These are phyloP conservation scores for Brachypodius melanocephalos DNA, from an alignment of 2,113 vertebrate species.

Conservation along the genomic window DNA sequence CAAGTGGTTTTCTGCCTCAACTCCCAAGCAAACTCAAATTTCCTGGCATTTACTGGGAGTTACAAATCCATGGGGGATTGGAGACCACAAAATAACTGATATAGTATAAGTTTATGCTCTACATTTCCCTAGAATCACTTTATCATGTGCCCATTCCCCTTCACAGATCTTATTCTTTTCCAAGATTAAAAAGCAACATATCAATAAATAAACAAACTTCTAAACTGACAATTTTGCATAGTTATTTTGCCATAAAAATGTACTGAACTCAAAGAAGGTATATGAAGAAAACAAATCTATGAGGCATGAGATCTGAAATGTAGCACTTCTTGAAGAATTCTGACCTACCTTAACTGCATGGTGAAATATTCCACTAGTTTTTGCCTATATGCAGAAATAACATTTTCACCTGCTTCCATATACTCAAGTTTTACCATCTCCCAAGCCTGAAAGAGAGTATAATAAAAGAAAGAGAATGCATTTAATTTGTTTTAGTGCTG, in stretches of 20 bases:
- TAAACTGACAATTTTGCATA: neutral
- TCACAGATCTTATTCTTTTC: neutral
- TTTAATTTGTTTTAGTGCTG: neutral
- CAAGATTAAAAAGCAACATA: neutral
- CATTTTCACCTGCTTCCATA: constrained; percentile 73
- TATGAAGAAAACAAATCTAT: neutral
- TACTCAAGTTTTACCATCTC: constrained; percentile 89
- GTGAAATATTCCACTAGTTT: constrained; percentile 89
- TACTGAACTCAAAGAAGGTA: neutral
- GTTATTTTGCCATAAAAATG: neutral
- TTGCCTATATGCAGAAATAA: constrained; percentile 77
- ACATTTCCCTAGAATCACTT: neutral
- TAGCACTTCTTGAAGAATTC: neutral
- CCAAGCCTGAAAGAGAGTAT: constrained; percentile 78
- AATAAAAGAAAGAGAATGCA: neutral
- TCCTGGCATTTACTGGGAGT: neutral
- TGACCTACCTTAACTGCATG: constrained; percentile 81
- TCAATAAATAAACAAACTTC: neutral
- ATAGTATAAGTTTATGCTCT: accelerated
- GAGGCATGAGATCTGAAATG: neutral
- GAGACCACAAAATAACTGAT: neutral
- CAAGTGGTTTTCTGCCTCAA: neutral
- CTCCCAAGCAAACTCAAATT: neutral
- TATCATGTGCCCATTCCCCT: neutral
- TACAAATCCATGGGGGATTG: neutral